Base-by-base conservation (phyloP, 2,797 vertebrate species). In the Psittacula derbiana region DNA sequence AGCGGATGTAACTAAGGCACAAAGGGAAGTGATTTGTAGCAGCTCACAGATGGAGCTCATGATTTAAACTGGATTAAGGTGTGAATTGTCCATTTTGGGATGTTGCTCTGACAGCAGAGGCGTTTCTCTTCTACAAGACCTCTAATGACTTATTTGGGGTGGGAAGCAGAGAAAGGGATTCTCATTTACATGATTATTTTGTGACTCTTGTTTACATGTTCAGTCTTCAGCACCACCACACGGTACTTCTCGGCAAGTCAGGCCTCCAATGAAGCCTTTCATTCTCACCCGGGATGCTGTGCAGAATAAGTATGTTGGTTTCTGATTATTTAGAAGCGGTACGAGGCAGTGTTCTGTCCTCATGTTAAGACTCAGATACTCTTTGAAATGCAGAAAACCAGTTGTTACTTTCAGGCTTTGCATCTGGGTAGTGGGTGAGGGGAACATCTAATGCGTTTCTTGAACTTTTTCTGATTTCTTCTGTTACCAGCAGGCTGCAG, bases 211-310 rank as follows among this genome's bases (percentile, higher is more conserved):
- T 92, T 93, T 95, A 65, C 88, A 46, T 64, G 92, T 85, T 58
- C 88, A 98, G 98, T 55, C 96, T 80, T 43, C 95, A 83, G 95
- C 96, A 62, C 94, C 96, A 55, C 90, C 96, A 28, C 97, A 70
- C 1, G 90, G 87, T 12, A 28, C 97, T n/a, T 24, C 96, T 80
- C 97, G 53, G 78, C 97, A 86, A 43, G 40, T 30, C 50, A 98
- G 98, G 82, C 83, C 98, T 28, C 98, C 98, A 0, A 49, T 99
- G 98, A 99, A 98, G 80, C 98, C 99, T 17, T 99, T 99, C 96
- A 98, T 99, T 90, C 98, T 99, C 28, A 99, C 99, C 85, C 98
- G 98, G 95, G 98, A 99, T 19, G 97, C 97, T 43, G 89, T 98
- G 40, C 99, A 99, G 98, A 98, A 98, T 66, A 98, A 98, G 98